phyloP scores from a whole-genome alignment of 2,797 vertebrate species.

The Pseudochaenichthys georgianus region DNA sequence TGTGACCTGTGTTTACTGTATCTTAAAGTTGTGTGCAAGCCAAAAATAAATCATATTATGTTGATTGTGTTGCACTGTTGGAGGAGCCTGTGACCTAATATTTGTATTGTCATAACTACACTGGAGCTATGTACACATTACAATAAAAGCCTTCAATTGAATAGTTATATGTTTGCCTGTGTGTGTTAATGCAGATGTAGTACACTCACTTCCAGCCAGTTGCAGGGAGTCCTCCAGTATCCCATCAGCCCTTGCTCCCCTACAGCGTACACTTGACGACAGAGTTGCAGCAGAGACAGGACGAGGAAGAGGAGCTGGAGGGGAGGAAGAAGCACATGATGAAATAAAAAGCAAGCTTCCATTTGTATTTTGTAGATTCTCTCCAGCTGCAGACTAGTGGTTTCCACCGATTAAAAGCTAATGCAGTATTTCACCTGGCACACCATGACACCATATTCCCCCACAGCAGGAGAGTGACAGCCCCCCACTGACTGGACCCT shows the following conservation, averaged over 20 bases:
- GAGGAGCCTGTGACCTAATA: no score
- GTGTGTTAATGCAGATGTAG: not conserved
- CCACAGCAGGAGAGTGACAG: no score
- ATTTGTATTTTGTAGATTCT: not conserved
- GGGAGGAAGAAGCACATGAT: constrained; percentile 14
- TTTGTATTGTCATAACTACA: no score
- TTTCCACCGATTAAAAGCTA: no score
- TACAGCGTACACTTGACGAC: constrained; percentile 68
- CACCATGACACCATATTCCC: no score
- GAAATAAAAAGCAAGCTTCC: not conserved
- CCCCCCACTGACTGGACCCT: no score
- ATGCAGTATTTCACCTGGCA: no score
- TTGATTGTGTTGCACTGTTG: no score
- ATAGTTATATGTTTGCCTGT: not conserved
- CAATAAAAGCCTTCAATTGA: no score
- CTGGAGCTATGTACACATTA: no score
- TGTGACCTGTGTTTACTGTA: constrained; percentile 12
- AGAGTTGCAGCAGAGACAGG: constrained; percentile 79
- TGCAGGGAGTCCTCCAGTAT: constrained; percentile 76
- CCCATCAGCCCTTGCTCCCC: constrained; percentile 73
- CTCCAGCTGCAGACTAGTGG: no score
- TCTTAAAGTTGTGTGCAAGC: not conserved
- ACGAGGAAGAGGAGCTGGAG: constrained; percentile 84
- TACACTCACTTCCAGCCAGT: constrained; percentile 85
- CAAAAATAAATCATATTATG: no score